Evolutionary conservation across 2,888 invertebrate genomes (phyloP).

Genomic region (Neria commutata): DNA sequence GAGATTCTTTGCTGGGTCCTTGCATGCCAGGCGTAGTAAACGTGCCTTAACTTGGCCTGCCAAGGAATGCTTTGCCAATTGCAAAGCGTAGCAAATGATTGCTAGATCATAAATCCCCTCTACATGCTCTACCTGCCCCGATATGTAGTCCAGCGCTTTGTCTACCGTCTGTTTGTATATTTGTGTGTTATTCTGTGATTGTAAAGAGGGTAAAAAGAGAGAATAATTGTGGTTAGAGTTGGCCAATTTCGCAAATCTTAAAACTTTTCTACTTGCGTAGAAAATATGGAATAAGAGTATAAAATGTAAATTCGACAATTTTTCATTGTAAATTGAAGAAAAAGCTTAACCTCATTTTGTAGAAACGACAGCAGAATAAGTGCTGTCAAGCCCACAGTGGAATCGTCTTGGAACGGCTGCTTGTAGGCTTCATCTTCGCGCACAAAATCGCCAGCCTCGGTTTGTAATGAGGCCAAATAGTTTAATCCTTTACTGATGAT

Average conservation of each 20-base stretch:
- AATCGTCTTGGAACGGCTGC: conserved; percentile 67
- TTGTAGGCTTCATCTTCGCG: conserved; percentile 75
- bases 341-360: conserved; percentile 64
- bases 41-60: conserved; percentile 56
- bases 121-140: too few species aligned
- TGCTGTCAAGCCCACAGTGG: conserved; percentile 77
- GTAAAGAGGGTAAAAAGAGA: too few species aligned
- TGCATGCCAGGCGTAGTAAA: conserved; percentile 65
- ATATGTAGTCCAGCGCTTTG: too few species aligned
- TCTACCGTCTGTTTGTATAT: too few species aligned
- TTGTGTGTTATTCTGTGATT: too few species aligned
- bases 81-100: conserved; percentile 77
- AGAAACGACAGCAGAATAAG: conserved; percentile 75
- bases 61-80: conserved; percentile 75
- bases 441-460: conserved; percentile 75
- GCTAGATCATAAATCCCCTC: conserved; percentile 82
- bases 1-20: conserved; percentile 67
- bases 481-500: conserved; percentile 70
- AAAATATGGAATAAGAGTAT: too few species aligned
- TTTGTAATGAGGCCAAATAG: conserved; percentile 75
- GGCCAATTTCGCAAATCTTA: too few species aligned
- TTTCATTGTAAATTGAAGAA: too few species aligned
- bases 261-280: too few species aligned
- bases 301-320: too few species aligned
- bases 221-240: too few species aligned